Evolutionary conservation across 2,113 vertebrate species (phyloP), one percentile per base, ranked within the genome.

Genomic region (Syngnathoides biaculeatus): DNA sequence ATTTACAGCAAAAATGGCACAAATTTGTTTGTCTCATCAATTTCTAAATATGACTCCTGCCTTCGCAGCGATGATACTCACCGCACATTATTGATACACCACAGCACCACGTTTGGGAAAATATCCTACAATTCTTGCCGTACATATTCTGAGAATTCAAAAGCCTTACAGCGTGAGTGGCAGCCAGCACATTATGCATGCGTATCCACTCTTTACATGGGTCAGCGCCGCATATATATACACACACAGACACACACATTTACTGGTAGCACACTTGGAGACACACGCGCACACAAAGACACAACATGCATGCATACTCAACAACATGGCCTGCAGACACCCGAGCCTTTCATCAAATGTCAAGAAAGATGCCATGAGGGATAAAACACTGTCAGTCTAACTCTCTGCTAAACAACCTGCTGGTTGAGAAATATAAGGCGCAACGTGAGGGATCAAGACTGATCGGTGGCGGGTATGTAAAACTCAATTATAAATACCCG

Each of bases 181-280:
- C 70, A 80, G 76, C 72, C 72, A 77, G 55, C 60, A 77, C 84
- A 84, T 87, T 77, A 78, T 88, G 89, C 89, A 90, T 84, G 75
- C 69, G 63, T 74, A 78, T 77, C 74, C 81, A 75, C 77, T 79
- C 80, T 87, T 83, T 85, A 87, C 87, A 83, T 71, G 79, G 87
- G 86, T 84, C 84, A 87, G 75, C 57, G 68, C 73, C 24, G 48
- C 65, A 68, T 57, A 40, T 53, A 50, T 53, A 38, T 43, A 48
- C 42, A 65, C 22, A 64, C 53, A 19, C 45, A 64, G 62, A 38
- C 56, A 62, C 40, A 55, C 64, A 61, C 8, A 3, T n/a, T 47
- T 45, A 42, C 6, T 35, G 30, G 12, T 14, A 27, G 8, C 5
- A 39, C 9, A 27, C n/a, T 14, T 71, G 64, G 52, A 57, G 5